These are phyloP conservation scores for Brassicogethes aeneus DNA, from an alignment of 2,888 invertebrate species.

Conservation along the genomic window DNA sequence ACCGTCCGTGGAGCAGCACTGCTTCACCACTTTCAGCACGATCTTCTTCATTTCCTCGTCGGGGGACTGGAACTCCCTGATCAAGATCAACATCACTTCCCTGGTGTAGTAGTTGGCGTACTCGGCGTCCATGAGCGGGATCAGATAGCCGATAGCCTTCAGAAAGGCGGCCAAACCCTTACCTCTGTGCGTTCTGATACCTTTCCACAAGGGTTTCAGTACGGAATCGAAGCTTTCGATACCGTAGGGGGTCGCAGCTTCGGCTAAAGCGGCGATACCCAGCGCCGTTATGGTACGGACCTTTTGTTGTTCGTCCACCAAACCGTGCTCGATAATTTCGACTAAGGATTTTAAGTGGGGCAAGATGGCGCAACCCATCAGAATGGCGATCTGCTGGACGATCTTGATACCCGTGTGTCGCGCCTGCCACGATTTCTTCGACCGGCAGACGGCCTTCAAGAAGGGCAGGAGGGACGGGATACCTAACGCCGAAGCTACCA, in stretches of 20 bases:
- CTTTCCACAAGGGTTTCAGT: slow-evolving; percentile 98
- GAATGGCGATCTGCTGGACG: slow-evolving; percentile 98
- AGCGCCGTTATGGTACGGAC: slow-evolving; percentile 97
- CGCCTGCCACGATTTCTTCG: slow-evolving; percentile 99
- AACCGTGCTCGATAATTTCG: slow-evolving; percentile 97
- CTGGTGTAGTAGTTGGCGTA: slow-evolving; percentile 99
- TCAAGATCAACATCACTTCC: slow-evolving; percentile 98
- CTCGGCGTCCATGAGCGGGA: slow-evolving; percentile 99
- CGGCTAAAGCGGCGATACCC: slow-evolving; percentile 95
- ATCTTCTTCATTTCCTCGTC: slow-evolving; percentile 99
- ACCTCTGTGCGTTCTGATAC: slow-evolving; percentile 84
- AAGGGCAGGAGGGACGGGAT: slow-evolving; percentile 97
- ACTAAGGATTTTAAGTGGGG: slow-evolving; percentile 97
- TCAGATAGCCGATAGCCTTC: slow-evolving; percentile 98
- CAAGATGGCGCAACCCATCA: slow-evolving; percentile 99
- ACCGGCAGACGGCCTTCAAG: slow-evolving; percentile 96
- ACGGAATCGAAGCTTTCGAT: slow-evolving; percentile 99
- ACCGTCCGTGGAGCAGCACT: slow-evolving; percentile 99
- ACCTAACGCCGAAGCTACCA: slow-evolving; percentile 96
- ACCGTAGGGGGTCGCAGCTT: slow-evolving; percentile 98
- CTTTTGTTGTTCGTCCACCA: slow-evolving; percentile 99
- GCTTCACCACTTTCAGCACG: slow-evolving; percentile 98
- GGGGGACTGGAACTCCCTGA: slow-evolving; percentile 98
- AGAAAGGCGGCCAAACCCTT: slow-evolving; percentile 98
- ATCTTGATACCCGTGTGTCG: slow-evolving; percentile 98